Evolutionary conservation across 2,888 invertebrate species (phyloP).

Genomic region (Mayetiola destructor): DNA sequence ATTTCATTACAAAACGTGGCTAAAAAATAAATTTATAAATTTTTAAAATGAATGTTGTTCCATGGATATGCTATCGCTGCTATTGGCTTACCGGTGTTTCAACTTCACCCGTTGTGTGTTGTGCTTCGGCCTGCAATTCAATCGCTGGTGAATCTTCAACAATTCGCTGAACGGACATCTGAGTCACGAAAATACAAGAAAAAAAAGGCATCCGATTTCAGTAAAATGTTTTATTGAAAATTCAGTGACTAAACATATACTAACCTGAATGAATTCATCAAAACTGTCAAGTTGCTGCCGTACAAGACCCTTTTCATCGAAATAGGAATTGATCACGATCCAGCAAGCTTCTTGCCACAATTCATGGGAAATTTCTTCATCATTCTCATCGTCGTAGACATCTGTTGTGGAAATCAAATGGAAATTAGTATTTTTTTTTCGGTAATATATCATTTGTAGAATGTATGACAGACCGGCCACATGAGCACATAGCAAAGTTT

Average conservation of each 20-base stretch:
- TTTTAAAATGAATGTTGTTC: neutral
- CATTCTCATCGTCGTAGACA: constrained; percentile 67
- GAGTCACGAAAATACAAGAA: neutral
- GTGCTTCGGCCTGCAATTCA: constrained; percentile 93
- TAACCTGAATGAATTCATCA: constrained; percentile 88
- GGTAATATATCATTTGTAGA: too few species aligned
- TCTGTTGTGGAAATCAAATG: constrained; percentile 24
- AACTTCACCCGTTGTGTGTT: constrained; percentile 86
- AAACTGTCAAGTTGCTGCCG: constrained; percentile 98
- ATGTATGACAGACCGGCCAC: too few species aligned
- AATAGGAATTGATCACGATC: constrained; percentile 99
- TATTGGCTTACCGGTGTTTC: constrained; percentile 52
- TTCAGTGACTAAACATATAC: neutral
- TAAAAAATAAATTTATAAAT: constrained; percentile 26
- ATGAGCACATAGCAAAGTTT: too few species aligned
- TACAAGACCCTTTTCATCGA: constrained; percentile 98
- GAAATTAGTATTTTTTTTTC: neutral
- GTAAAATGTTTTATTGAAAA: neutral
- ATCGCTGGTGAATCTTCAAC: constrained; percentile 98
- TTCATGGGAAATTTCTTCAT: constrained; percentile 92
- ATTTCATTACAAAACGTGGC: constrained; percentile 84
- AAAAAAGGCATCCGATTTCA: too few species aligned
- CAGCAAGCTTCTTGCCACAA: constrained; percentile 99
- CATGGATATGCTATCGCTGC: too few species aligned
- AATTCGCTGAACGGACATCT: constrained; percentile 97